Conservation (phyloP, 2,888 invertebrate genomes). For the Gibbula magus region DNA sequence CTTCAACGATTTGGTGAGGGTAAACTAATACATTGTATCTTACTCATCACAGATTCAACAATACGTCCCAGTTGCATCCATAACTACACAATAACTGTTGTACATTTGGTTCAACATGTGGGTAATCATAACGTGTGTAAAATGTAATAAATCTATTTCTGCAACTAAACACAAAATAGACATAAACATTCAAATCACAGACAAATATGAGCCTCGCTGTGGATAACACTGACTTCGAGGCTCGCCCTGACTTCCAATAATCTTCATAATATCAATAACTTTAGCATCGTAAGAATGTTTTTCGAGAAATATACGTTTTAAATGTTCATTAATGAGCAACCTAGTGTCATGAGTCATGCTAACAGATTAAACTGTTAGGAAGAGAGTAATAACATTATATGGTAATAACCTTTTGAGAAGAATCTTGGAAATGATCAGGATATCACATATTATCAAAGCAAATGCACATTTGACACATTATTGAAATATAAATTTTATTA, state of each 20-base stretch:
- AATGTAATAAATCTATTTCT: background rate
- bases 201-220: slow-evolving; percentile 2
- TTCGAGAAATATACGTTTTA: too few relatives aligned
- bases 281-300: background rate
- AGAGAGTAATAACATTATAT: too few relatives aligned
- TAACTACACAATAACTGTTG: background rate
- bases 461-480: too few relatives aligned
- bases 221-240: background rate
- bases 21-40: background rate
- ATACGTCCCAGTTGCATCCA: background rate
- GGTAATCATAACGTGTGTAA: background rate
- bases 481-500: too few relatives aligned
- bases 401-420: too few relatives aligned
- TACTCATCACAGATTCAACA: background rate
- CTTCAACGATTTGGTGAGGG: background rate
- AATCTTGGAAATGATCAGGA: too few relatives aligned
- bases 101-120: too few relatives aligned
- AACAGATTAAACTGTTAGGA: too few relatives aligned
- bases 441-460: too few relatives aligned
- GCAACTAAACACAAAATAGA: background rate
- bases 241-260: background rate
- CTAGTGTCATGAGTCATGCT: too few relatives aligned
- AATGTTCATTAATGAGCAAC: too few relatives aligned
- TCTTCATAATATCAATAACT: background rate
- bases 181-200: background rate